These are phyloP conservation scores for Tapirus terrestris DNA, from an alignment of 2,113 vertebrate genomes.

Conservation along the genomic window DNA sequence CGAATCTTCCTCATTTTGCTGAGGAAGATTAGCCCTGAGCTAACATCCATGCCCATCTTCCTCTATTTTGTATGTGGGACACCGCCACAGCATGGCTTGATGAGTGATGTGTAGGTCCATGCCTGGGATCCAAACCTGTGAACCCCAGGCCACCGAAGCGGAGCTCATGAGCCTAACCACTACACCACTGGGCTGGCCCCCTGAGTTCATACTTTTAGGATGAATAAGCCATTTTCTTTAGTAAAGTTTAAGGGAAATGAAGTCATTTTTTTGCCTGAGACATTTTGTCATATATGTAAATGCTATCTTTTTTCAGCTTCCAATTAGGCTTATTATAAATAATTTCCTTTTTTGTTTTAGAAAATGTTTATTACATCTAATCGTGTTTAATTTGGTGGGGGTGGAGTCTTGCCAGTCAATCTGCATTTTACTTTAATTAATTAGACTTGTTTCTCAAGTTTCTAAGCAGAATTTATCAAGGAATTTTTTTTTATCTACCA, in stretches of 20 bases:
- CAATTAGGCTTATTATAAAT: neutral
- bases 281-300: neutral
- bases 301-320: neutral
- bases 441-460: neutral
- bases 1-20: no score
- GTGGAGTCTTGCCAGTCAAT: neutral
- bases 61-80: no score
- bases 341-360: conserved; percentile 11
- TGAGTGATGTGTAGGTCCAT: no score
- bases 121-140: no score
- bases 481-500: conserved; percentile 33
- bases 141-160: no score
- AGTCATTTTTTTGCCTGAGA: conserved; percentile 38
- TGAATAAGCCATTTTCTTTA: conserved; percentile 13
- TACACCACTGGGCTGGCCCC: no score
- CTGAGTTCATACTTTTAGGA: conserved; percentile 16
- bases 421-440: conserved; percentile 23
- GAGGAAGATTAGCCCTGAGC: no score
- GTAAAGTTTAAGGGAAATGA: neutral
- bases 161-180: no score
- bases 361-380: neutral
- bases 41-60: no score
- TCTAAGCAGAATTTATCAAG: conserved; percentile 30
- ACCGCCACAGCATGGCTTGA: no score
- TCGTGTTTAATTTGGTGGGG: conserved; percentile 29